A percentile compares a stretch with the other conserved stretches of the same genome.
Evolutionary conservation across 2,888 invertebrate genomes (phyloP).

Genomic region (Leucoma salicis): DNA sequence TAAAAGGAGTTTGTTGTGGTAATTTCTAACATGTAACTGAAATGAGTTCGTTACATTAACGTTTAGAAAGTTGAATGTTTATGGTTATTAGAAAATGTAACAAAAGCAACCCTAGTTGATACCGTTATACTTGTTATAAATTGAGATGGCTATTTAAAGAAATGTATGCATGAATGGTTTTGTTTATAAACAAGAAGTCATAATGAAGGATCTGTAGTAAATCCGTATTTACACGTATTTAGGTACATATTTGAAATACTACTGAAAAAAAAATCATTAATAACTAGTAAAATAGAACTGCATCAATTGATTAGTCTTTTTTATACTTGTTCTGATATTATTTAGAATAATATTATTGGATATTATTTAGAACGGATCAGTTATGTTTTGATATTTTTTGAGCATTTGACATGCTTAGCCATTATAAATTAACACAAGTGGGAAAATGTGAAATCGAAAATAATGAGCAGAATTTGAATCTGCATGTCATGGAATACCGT

Average conservation of each 20-base stretch:
- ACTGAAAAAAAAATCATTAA: not conserved
- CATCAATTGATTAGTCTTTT: no score
- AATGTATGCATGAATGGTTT: not conserved
- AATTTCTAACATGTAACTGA: not conserved
- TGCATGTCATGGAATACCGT: no score
- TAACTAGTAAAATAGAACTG: no score
- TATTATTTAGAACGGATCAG: no score
- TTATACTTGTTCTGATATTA: no score
- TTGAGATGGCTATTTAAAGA: not conserved
- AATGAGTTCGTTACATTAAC: not conserved
- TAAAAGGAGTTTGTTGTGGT: not conserved
- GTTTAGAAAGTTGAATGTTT: not conserved
- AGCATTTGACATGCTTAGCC: no score
- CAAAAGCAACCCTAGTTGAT: not conserved
- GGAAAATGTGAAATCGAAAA: no score
- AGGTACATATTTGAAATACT: not conserved
- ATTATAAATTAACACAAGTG: no score
- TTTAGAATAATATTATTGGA: no score
- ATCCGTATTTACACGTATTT: not conserved
- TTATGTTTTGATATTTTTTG: no score
- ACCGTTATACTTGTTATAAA: not conserved
- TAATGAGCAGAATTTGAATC: no score
- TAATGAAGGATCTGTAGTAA: not conserved
- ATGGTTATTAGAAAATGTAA: not conserved
- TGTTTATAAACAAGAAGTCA: not conserved